Percentiles rank a stretch among this genome's conserved stretches.
These are phyloP conservation scores for Scopus umbretta DNA, from an alignment of 2,113 vertebrate species.

Conservation along the genomic window DNA sequence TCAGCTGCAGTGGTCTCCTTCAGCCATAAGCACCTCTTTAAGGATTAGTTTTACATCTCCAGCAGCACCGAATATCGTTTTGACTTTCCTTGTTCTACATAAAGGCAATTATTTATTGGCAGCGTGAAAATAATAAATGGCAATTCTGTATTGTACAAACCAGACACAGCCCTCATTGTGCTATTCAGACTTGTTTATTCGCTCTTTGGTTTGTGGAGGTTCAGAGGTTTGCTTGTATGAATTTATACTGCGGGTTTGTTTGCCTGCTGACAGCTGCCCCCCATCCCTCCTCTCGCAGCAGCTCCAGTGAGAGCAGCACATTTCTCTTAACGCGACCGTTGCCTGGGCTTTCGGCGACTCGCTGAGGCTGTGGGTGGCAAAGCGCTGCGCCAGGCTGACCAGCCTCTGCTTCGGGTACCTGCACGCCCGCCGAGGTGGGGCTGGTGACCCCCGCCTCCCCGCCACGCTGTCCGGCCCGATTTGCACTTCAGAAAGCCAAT, in stretches of 20 bases:
- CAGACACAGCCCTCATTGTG: slow-evolving; percentile 72
- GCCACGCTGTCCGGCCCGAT: rapidly evolving
- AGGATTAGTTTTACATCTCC: slow-evolving; percentile 16
- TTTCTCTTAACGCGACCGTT: neutral
- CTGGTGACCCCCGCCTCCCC: neutral
- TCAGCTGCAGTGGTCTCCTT: neutral
- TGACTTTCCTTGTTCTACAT: slow-evolving; percentile 39
- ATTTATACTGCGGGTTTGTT: neutral
- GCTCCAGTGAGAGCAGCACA: neutral
- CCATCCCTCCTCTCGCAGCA: rapidly evolving
- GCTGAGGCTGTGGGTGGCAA: neutral
- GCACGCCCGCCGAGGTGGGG: no score
- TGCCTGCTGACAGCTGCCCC: neutral
- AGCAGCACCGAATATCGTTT: slow-evolving; percentile 10
- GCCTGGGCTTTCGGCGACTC: no score
- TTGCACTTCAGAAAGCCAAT: no score
- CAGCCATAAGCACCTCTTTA: neutral
- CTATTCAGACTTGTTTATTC: slow-evolving; percentile 69
- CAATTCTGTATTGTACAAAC: slow-evolving; percentile 63
- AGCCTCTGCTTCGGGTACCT: neutral
- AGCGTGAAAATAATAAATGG: slow-evolving; percentile 11
- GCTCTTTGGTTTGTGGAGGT: slow-evolving; percentile 14
- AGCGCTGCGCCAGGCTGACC: neutral
- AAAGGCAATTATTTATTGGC: slow-evolving; percentile 60
- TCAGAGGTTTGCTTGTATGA: slow-evolving; percentile 23